A percentile compares a stretch with the other conserved stretches of the same genome.
These are phyloP conservation scores for Chymomyza amoena DNA, from an alignment of 2,888 invertebrate genomes.

Conservation along the genomic window DNA sequence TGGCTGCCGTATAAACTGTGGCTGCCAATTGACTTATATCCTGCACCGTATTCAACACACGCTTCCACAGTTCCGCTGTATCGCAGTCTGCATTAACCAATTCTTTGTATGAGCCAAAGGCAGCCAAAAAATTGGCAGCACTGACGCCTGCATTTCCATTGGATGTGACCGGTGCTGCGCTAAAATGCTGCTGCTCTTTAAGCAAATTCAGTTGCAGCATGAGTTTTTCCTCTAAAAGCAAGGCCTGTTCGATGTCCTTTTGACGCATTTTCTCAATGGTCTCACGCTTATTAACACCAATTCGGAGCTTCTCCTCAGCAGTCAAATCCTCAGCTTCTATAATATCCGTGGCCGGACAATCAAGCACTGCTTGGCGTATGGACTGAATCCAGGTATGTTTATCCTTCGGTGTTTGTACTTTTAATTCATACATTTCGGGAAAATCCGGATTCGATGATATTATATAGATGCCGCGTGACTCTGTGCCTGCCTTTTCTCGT, in stretches of 20 bases:
- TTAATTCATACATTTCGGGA: slow-evolving; percentile 97
- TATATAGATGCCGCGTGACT: slow-evolving; percentile 92
- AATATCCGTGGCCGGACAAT: slow-evolving; percentile 88
- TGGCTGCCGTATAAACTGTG: slow-evolving; percentile 83
- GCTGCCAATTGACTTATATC: slow-evolving; percentile 88
- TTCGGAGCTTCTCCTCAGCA: slow-evolving; percentile 87
- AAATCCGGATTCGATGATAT: slow-evolving; percentile 94
- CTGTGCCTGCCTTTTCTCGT: slow-evolving; percentile 95
- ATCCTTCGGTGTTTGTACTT: slow-evolving; percentile 92
- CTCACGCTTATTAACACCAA: slow-evolving; percentile 74
- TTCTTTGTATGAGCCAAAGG: slow-evolving; percentile 83
- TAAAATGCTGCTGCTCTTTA: slow-evolving; percentile 78
- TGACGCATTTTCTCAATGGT: slow-evolving; percentile 89
- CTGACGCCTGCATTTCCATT: slow-evolving; percentile 39
- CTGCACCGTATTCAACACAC: slow-evolving; percentile 81
- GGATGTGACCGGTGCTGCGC: neutral
- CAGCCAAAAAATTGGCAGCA: slow-evolving; percentile 77
- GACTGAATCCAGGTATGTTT: slow-evolving; percentile 94
- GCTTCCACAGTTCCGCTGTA: slow-evolving; percentile 89
- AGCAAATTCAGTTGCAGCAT: slow-evolving; percentile 87
- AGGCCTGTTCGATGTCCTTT: slow-evolving; percentile 92
- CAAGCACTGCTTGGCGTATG: slow-evolving; percentile 89
- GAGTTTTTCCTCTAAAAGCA: slow-evolving; percentile 93
- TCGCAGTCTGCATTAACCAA: slow-evolving; percentile 88
- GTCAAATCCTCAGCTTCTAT: slow-evolving; percentile 86